Conservation (phyloP, 1,140 invertebrate genomes). For the Nasonia giraulti region DNA sequence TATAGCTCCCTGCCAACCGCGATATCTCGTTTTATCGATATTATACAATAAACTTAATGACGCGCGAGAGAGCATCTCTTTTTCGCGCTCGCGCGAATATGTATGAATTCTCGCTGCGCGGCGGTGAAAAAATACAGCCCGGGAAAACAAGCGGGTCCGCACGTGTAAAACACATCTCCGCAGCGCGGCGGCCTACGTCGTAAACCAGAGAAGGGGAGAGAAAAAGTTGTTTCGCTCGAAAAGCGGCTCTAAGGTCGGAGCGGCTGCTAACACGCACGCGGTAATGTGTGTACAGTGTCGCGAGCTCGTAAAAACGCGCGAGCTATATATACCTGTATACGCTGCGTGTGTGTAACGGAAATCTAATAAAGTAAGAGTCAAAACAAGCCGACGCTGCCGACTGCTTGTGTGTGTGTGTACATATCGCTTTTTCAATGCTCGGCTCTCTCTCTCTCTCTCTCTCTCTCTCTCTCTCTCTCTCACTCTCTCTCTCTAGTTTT, state of each 20-base stretch:
- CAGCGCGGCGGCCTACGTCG: background rate
- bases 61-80: background rate
- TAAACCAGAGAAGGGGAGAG: background rate
- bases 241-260: background rate
- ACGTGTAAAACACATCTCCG: too few relatives aligned
- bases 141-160: too few relatives aligned
- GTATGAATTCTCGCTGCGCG: background rate
- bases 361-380: constrained; percentile 27
- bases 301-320: constrained; percentile 17
- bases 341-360: background rate
- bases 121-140: too few relatives aligned
- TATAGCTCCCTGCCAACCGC: too few relatives aligned
- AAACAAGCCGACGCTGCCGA: background rate
- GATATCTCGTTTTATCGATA: background rate
- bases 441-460: too few relatives aligned
- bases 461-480: too few relatives aligned
- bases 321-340: too few relatives aligned
- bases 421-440: background rate
- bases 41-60: background rate
- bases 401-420: background rate
- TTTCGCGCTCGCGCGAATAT: background rate
- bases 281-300: background rate
- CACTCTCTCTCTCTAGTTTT: background rate
- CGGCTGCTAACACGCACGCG: too few relatives aligned
- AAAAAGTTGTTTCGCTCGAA: background rate